Conservation (phyloP, 1,140 invertebrate genomes). For the Drosophila triauraria region DNA sequence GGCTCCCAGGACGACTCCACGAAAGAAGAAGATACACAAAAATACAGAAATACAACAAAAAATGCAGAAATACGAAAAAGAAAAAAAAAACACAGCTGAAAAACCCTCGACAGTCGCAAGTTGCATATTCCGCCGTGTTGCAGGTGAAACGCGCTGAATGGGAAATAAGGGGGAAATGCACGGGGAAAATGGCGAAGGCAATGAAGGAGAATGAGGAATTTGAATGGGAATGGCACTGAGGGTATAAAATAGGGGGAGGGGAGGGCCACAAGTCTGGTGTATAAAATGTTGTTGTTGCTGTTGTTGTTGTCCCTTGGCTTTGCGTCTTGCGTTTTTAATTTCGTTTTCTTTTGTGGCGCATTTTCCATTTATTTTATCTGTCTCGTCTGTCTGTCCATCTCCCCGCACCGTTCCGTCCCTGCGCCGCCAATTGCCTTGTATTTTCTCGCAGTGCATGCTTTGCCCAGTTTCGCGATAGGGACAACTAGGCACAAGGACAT, state of each 20-base stretch:
- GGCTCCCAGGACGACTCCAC: conserved; percentile 28
- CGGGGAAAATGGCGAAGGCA: conserved; percentile 17
- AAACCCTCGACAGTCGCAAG: conserved; percentile 54
- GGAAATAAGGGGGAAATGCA: conserved; percentile 1
- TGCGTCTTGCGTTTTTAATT: conserved; percentile 75
- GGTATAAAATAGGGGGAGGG: background rate
- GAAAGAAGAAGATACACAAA: conserved; percentile 27
- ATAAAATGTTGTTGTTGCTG: conserved; percentile 35
- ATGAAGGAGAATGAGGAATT: conserved; percentile 44
- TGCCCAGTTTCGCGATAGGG: conserved; percentile 12
- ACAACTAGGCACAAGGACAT: conserved; percentile 46
- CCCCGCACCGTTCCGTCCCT: background rate
- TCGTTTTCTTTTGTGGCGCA: conserved; percentile 74
- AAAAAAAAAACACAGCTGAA: conserved; percentile 24
- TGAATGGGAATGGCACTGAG: conserved; percentile 35
- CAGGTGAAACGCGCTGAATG: conserved; percentile 60
- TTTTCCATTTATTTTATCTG: conserved; percentile 62
- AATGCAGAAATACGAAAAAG: conserved; percentile 12
- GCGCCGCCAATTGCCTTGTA: background rate
- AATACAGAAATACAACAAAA: conserved; percentile 25
- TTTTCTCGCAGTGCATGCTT: conserved; percentile 8
- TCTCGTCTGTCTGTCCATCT: conserved; percentile 30
- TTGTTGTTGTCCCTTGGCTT: conserved; percentile 28
- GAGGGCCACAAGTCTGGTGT: conserved; percentile 15
- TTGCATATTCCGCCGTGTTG: conserved; percentile 55